Evolutionary conservation across 1,140 invertebrate genomes (phyloP), one percentile per base, ranked within the genome.

Genomic region (Euwallacea similis): DNA sequence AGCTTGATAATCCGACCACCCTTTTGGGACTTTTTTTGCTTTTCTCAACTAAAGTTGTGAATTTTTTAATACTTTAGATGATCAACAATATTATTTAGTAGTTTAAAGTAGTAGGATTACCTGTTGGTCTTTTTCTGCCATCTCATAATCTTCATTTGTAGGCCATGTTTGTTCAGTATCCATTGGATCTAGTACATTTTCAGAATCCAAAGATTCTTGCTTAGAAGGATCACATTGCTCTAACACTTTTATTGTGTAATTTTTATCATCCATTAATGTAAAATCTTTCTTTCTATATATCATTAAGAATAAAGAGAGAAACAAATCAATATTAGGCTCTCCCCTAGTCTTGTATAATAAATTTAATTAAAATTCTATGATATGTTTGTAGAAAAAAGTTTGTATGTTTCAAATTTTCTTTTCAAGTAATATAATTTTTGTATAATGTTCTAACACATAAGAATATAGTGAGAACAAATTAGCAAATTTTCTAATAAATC

Each of bases 131-230:
- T 86, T 81, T 79, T 89, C 86, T 2, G 92, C 90, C 74, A 90
- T 85, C 76, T 87, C 86, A 61, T 97, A 85, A 85, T 97, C 95
- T 80, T 97, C 93, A 71, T 94, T 91, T 41, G 93, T 97, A 0
- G 96, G 95, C 93, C 94, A 98, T 21, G 96, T 97, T 84, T 98
- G 96, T 83, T 98, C 96, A 11, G 90, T 93, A 82, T 97, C 93
- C 94, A 98, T 95, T 42, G 90, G 89, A 84, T 98, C 93, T 16
- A 90, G 89, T 66, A 89, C 84, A 83, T 94, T 92, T 85, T 97
- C 95, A 73, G 86, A 86, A 69, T 89, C 83, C 13, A 98, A 84
- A 60, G 88, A 88, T 79, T 93, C 92, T 85, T 93, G 91, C 80
- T 89, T 87, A 0, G 73, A 70, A 7, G 89, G 87, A 85, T 94